Percentiles rank a stretch among this genome's conserved stretches.
Evolutionary conservation across 2,113 vertebrate species (phyloP).

Genomic region (Callipepla californica): DNA sequence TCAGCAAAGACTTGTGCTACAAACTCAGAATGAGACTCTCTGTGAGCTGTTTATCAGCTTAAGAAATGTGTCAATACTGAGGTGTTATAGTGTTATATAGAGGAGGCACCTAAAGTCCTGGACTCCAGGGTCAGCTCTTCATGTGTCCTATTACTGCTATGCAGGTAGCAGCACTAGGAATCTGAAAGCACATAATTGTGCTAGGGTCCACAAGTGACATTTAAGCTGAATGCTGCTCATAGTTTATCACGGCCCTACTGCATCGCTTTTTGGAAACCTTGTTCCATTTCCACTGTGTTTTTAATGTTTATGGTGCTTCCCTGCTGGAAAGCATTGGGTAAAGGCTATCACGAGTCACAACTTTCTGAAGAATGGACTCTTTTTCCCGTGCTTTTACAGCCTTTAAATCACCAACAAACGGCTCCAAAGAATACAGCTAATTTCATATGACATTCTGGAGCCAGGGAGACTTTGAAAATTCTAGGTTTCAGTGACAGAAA

Average conservation of each 20-base stretch:
- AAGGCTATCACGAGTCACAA: background rate
- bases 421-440: background rate
- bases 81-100: background rate
- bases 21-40: background rate
- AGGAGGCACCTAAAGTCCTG: background rate
- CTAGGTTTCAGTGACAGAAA: background rate
- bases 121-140: background rate
- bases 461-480: background rate
- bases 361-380: background rate
- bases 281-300: background rate
- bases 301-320: background rate
- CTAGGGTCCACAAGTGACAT: background rate
- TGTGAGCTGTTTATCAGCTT: background rate
- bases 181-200: background rate
- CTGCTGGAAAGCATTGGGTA: background rate
- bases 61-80: background rate
- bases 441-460: background rate
- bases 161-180: background rate
- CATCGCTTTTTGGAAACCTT: background rate
- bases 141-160: background rate
- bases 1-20: background rate
- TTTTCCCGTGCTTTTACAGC: background rate
- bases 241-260: background rate
- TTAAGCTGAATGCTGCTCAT: background rate
- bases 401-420: background rate